Evolutionary conservation across 2,888 invertebrate genomes (phyloP).

Genomic region (Cataglyphis livida): DNA sequence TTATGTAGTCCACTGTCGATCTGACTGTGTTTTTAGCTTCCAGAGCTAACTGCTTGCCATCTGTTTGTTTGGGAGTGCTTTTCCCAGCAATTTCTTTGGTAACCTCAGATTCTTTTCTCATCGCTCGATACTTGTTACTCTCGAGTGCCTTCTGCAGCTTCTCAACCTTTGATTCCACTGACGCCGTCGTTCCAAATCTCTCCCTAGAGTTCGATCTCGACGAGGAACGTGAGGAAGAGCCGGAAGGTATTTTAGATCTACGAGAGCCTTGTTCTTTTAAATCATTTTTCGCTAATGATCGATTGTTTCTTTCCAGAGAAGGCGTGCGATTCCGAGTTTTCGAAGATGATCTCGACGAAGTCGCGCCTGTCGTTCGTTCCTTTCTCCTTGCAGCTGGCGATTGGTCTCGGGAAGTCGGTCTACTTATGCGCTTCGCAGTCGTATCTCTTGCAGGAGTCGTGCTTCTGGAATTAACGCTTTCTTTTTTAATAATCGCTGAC

Average conservation of each 20-base stretch:
- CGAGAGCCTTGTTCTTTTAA: slow-evolving; percentile 63
- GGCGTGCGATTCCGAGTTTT: slow-evolving; percentile 72
- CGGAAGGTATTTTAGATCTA: slow-evolving; percentile 76
- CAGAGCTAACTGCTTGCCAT: slow-evolving; percentile 87
- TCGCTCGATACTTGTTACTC: slow-evolving; percentile 71
- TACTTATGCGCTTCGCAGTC: slow-evolving; percentile 57
- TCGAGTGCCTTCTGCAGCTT: slow-evolving; percentile 77
- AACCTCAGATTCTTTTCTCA: slow-evolving; percentile 60
- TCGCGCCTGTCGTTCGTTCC: slow-evolving; percentile 64
- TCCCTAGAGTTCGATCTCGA: slow-evolving; percentile 81
- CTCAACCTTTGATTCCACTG: slow-evolving; percentile 84
- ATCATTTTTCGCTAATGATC: slow-evolving; percentile 63
- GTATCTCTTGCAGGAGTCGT: slow-evolving; percentile 68
- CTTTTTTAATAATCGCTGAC: slow-evolving; percentile 54
- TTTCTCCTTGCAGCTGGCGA: slow-evolving; percentile 77
- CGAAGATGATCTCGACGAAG: slow-evolving; percentile 79
- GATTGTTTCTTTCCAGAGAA: slow-evolving; percentile 67
- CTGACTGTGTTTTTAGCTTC: slow-evolving; percentile 90
- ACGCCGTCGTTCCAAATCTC: slow-evolving; percentile 77
- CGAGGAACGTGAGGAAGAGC: slow-evolving; percentile 77
- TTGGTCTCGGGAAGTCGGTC: slow-evolving; percentile 76
- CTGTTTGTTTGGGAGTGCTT: slow-evolving; percentile 52
- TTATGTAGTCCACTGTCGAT: slow-evolving; percentile 90
- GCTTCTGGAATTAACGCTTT: slow-evolving; percentile 64
- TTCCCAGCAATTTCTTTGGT: slow-evolving; percentile 56